A percentile compares a stretch with the other conserved stretches of the same genome.
These are phyloP conservation scores for Dicycla oo DNA, from an alignment of 2,888 invertebrate genomes.

Conservation along the genomic window DNA sequence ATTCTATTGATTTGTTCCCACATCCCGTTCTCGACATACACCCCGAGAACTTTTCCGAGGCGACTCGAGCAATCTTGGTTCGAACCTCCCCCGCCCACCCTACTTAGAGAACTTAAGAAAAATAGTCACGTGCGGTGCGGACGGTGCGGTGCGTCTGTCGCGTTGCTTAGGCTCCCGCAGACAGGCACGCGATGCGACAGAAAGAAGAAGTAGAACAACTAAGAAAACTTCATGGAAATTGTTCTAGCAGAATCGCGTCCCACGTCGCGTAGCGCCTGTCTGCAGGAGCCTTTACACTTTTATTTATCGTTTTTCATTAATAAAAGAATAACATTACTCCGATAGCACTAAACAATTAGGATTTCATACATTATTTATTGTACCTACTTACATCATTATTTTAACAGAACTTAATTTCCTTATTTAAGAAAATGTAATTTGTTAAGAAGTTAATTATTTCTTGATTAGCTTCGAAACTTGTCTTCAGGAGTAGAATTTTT, in stretches of 20 bases:
- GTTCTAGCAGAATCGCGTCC: too few relatives aligned
- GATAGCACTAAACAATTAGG: background rate
- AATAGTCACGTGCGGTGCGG: constrained; percentile 38
- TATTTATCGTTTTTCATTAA: background rate
- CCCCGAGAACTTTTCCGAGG: constrained; percentile 51
- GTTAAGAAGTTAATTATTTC: background rate
- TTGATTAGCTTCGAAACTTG: constrained; percentile 7
- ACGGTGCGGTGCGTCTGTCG: background rate
- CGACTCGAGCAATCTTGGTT: constrained; percentile 49
- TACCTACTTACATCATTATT: background rate
- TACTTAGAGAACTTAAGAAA: constrained; percentile 59
- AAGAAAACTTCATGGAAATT: too few relatives aligned
- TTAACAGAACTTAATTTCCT: background rate
- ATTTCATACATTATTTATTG: background rate
- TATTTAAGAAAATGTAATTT: background rate
- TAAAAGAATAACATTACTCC: background rate
- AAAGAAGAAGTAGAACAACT: too few relatives aligned
- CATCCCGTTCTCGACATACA: constrained; percentile 57
- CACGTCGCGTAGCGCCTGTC: too few relatives aligned
- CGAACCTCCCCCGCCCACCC: constrained; percentile 57
- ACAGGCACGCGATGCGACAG: too few relatives aligned
- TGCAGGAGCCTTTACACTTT: background rate
- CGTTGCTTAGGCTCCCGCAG: background rate
- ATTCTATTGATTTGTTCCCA: constrained; percentile 58
- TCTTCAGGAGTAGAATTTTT: constrained; percentile 17